These are phyloP conservation scores for Beroe ovata DNA, from an alignment of 37 sponge, comb jelly and placozoan species.

Conservation along the genomic window DNA sequence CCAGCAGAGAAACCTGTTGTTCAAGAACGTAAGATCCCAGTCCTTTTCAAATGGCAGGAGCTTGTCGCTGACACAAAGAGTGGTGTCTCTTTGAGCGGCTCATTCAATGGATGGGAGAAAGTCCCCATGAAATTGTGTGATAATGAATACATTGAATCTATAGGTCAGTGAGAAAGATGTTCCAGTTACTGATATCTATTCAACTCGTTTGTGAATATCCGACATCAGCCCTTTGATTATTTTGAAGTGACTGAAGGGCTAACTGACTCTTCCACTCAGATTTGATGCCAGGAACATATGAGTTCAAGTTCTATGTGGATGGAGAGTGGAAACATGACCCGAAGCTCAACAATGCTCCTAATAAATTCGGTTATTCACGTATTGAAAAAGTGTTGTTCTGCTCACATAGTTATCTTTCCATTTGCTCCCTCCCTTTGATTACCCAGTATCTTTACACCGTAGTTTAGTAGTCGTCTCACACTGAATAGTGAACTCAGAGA, in stretches of 20 bases:
- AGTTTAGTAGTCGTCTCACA: too few species aligned
- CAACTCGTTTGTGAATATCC: too few species aligned
- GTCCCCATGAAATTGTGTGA: conserved; percentile 15
- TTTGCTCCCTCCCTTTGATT: too few species aligned
- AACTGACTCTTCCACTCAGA: background rate
- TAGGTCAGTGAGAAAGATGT: background rate
- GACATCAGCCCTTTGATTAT: too few species aligned
- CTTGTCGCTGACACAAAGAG: background rate
- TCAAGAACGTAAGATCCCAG: background rate
- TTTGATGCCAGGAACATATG: conserved; percentile 9
- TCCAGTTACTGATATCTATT: background rate
- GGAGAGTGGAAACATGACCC: conserved; percentile 54
- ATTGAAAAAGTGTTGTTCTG: too few species aligned
- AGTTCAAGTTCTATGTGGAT: conserved; percentile 3
- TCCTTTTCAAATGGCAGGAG: conserved; percentile 55
- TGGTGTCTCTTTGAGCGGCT: conserved; percentile 7
- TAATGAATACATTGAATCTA: conserved; percentile 35
- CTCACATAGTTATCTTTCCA: too few species aligned
- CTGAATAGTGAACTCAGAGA: too few species aligned
- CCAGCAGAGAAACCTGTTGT: background rate
- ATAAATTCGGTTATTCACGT: background rate
- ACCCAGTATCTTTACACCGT: too few species aligned
- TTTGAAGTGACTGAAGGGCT: too few species aligned
- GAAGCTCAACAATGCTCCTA: conserved; percentile 5
- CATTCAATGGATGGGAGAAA: background rate